Percentiles rank a stretch among this genome's conserved stretches.
Conservation (phyloP, 2,888 invertebrate genomes). For the Bombylius major region DNA sequence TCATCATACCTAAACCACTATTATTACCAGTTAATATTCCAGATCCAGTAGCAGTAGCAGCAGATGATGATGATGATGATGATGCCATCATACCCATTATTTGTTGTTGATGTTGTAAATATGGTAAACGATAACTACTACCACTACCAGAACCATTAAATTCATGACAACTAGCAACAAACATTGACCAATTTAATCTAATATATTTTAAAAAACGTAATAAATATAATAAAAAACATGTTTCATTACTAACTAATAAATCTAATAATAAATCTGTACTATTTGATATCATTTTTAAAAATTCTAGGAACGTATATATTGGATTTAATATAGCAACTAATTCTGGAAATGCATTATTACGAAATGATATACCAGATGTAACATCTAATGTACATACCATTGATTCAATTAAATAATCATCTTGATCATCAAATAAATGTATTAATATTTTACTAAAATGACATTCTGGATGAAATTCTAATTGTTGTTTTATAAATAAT, state of each 20-base stretch:
- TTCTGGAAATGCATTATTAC: constrained; percentile 68
- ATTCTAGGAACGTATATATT: constrained; percentile 74
- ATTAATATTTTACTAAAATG: constrained; percentile 79
- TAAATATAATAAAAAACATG: constrained; percentile 75
- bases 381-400: constrained; percentile 87
- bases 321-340: constrained; percentile 73
- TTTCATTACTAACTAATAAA: constrained; percentile 79
- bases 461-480: constrained; percentile 79
- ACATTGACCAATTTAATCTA: constrained; percentile 70
- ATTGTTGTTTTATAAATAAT: constrained; percentile 62
- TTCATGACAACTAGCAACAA: constrained; percentile 62
- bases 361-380: constrained; percentile 70
- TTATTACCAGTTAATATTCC: constrained; percentile 10
- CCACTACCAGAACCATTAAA: constrained; percentile 19
- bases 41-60: too few relatives aligned
- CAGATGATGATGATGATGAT: not conserved
- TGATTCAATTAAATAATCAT: constrained; percentile 80
- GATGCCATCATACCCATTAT: not conserved
- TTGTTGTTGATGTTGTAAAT: not conserved
- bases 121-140: not conserved
- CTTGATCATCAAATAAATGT: constrained; percentile 79
- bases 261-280: constrained; percentile 71
- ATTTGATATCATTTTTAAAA: constrained; percentile 68
- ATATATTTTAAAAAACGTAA: constrained; percentile 74
- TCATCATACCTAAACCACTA: constrained; percentile 15